Conservation (phyloP, 1,140 invertebrate species). For the Periplaneta americana region DNA sequence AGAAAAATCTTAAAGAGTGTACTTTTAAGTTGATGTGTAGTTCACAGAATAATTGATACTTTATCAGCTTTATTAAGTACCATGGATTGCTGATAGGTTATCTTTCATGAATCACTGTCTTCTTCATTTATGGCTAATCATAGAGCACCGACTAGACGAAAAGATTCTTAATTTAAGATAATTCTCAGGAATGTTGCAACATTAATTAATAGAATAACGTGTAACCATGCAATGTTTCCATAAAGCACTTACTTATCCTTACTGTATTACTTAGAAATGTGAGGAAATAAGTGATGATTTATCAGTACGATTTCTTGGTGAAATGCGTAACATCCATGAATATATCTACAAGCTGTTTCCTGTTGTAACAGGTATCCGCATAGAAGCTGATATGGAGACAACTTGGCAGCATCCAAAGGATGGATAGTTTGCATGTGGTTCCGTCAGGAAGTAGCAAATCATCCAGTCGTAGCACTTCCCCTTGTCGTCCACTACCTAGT, state of each 20-base stretch:
- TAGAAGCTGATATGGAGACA: neutral
- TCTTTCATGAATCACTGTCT: too few species aligned
- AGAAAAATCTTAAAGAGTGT: too few species aligned
- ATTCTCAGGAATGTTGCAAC: neutral
- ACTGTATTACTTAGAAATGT: neutral
- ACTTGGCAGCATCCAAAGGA: neutral
- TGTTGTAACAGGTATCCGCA: neutral
- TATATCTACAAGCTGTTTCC: neutral
- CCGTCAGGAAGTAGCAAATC: constrained; percentile 16
- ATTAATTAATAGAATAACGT: neutral
- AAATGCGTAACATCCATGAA: neutral
- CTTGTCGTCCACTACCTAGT: constrained; percentile 5
- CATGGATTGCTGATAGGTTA: too few species aligned
- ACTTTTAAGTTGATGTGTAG: too few species aligned
- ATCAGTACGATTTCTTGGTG: neutral
- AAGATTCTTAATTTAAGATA: too few species aligned
- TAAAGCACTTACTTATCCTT: neutral
- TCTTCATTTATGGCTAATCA: too few species aligned
- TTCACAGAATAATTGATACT: too few species aligned
- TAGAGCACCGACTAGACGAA: too few species aligned
- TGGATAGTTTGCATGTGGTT: constrained; percentile 19
- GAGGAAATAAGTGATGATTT: neutral
- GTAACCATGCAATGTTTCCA: neutral
- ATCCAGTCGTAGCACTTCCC: constrained; percentile 16
- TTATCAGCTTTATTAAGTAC: too few species aligned